phyloP scores from a whole-genome alignment of 1,140 invertebrate species.

The Gonatopus flavifemur region DNA sequence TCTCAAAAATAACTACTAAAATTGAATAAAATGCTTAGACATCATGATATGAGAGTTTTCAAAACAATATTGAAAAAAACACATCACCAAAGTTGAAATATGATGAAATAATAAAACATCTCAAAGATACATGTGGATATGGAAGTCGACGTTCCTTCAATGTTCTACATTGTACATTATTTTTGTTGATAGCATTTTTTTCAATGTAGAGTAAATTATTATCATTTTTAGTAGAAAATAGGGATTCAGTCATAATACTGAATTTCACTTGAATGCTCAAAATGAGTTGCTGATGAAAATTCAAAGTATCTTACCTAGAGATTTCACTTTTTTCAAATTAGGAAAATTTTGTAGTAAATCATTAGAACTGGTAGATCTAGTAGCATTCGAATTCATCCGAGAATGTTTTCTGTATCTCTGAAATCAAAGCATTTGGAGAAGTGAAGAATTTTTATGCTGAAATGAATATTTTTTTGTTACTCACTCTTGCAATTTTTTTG shows the following conservation, averaged over 20 bases:
- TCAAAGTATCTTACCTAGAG: slow-evolving; percentile 36
- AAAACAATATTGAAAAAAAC: no score
- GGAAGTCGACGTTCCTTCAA: no score
- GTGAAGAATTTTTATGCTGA: not conserved
- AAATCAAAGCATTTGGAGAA: not conserved
- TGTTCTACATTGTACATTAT: no score
- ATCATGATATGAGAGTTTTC: no score
- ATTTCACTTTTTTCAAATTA: slow-evolving; percentile 54
- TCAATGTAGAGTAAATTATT: slow-evolving; percentile 12
- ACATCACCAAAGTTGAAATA: no score
- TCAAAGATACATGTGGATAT: no score
- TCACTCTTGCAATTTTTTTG: slow-evolving; percentile 66
- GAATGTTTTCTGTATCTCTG: slow-evolving; percentile 58
- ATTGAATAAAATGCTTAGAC: no score
- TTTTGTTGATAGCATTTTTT: not conserved
- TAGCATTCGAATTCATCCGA: slow-evolving; percentile 46
- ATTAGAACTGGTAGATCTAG: slow-evolving; percentile 46
- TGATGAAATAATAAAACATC: no score
- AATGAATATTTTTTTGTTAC: slow-evolving; percentile 1
- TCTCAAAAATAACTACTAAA: no score
- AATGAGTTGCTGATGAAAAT: not conserved
- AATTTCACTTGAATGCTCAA: no score
- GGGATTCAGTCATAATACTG: not conserved
- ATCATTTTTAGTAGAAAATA: slow-evolving; percentile 2
- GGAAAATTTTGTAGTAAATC: slow-evolving; percentile 58